Conservation (phyloP, 2,797 vertebrate species). For the Lagorchestes hirsutus region DNA sequence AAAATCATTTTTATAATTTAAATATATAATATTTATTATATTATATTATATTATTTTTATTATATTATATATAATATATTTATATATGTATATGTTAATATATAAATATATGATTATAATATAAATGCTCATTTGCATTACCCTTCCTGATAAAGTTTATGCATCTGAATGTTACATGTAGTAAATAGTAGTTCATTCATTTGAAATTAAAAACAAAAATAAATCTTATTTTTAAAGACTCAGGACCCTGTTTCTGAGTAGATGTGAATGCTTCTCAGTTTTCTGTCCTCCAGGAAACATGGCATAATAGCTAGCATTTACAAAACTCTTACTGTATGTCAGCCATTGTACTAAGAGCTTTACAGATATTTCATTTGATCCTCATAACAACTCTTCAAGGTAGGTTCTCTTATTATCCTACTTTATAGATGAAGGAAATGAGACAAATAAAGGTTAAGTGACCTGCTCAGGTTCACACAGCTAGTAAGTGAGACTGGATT, state of each 20-base stretch:
- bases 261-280: background rate
- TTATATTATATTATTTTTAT: too few species aligned
- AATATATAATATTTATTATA: too few species aligned
- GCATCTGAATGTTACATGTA: background rate
- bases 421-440: background rate
- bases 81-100: too few species aligned
- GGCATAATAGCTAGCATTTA: background rate
- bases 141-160: background rate
- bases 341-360: background rate
- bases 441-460: background rate
- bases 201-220: background rate
- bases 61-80: too few species aligned
- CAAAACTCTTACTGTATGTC: background rate
- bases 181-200: background rate
- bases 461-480: background rate
- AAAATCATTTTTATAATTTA: background rate
- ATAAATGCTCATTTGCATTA: background rate
- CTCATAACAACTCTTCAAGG: background rate
- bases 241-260: background rate
- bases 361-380: background rate
- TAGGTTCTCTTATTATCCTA: background rate
- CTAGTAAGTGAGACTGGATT: background rate
- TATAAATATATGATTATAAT: too few species aligned
- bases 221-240: background rate
- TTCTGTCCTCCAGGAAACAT: background rate